phyloP scores from a whole-genome alignment of 2,888 invertebrate genomes.

The Drosophila affinis region DNA sequence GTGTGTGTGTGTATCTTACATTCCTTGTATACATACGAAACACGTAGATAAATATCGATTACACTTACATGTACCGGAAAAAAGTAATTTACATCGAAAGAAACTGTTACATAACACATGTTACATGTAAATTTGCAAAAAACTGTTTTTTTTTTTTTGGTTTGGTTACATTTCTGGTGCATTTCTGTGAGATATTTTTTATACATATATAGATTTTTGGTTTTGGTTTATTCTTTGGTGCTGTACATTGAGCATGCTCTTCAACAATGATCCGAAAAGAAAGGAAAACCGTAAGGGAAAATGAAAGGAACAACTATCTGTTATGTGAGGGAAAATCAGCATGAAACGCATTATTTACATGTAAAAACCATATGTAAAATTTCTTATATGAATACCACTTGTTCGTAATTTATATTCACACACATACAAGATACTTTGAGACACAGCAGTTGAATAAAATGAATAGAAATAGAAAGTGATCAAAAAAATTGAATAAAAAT shows the following conservation, averaged over 20 bases:
- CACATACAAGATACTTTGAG: slow-evolving; percentile 85
- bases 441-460: slow-evolving; percentile 70
- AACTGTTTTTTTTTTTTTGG: slow-evolving; percentile 1
- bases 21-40: slow-evolving; percentile 61
- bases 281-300: neutral
- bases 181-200: slow-evolving; percentile 26
- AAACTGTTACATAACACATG: slow-evolving; percentile 31
- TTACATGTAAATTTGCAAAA: slow-evolving; percentile 56
- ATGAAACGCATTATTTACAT: slow-evolving; percentile 61
- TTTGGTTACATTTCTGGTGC: slow-evolving; percentile 58
- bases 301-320: slow-evolving; percentile 37
- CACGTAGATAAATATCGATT: slow-evolving; percentile 56
- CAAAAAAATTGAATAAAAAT: slow-evolving; percentile 17
- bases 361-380: slow-evolving; percentile 36
- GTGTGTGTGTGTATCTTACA: slow-evolving; percentile 49
- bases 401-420: slow-evolving; percentile 81
- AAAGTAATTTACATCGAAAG: slow-evolving; percentile 53
- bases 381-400: slow-evolving; percentile 44
- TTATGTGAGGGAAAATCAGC: slow-evolving; percentile 25
- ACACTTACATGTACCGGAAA: slow-evolving; percentile 58
- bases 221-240: slow-evolving; percentile 37
- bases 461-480: slow-evolving; percentile 39
- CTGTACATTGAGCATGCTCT: slow-evolving; percentile 76
- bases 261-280: slow-evolving; percentile 43
- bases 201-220: slow-evolving; percentile 32